phyloP scores from a whole-genome alignment of 2,888 invertebrate genomes.

The Psylliodes chrysocephalus region DNA sequence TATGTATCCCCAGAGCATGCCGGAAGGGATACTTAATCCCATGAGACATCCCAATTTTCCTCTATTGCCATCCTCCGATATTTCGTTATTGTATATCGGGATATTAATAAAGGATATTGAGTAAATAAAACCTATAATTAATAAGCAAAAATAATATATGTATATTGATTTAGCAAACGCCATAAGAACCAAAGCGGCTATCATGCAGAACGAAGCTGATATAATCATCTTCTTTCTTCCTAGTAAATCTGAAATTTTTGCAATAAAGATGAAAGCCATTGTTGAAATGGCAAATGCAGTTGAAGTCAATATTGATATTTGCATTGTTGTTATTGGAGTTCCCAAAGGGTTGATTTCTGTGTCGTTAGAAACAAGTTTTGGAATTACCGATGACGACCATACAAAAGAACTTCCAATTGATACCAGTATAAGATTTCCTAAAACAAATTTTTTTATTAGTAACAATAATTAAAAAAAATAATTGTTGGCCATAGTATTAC shows the following conservation, averaged over 20 bases:
- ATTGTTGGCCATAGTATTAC: too few relatives aligned
- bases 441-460: conserved; percentile 24
- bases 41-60: not conserved
- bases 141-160: not conserved
- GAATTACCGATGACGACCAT: conserved; percentile 59
- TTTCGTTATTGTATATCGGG: not conserved
- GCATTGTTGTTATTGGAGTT: conserved; percentile 50
- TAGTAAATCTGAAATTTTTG: not conserved
- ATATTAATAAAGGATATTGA: not conserved
- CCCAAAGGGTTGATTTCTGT: conserved; percentile 55
- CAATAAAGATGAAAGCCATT: not conserved
- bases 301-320: conserved; percentile 67
- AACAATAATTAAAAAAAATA: too few relatives aligned
- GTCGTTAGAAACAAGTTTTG: conserved; percentile 43
- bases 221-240: conserved; percentile 1
- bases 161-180: not conserved
- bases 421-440: conserved; percentile 63
- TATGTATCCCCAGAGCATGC: not conserved
- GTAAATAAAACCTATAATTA: not conserved
- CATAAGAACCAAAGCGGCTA: not conserved
- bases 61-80: conserved; percentile 8
- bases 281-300: conserved; percentile 64
- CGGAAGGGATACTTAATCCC: not conserved
- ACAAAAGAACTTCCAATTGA: conserved; percentile 62
- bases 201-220: not conserved